Evolutionary conservation across 2,113 vertebrate species (phyloP).

Genomic region (Muntiacus muntjak): DNA sequence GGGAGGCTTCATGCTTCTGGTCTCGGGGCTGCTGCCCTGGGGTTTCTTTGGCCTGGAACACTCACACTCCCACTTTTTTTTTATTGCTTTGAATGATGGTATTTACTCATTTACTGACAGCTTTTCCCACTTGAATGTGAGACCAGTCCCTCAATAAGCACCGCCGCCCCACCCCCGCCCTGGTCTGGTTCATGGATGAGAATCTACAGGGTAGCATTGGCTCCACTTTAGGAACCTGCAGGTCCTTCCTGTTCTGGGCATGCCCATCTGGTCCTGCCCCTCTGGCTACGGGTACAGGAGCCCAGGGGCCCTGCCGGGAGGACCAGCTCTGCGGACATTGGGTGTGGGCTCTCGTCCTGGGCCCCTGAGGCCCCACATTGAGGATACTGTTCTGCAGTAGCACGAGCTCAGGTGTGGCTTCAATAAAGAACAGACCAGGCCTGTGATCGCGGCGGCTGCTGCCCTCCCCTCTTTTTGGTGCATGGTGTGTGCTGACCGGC

Average conservation of each 20-base stretch:
- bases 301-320: background rate
- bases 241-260: fast-evolving
- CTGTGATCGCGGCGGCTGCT: fast-evolving
- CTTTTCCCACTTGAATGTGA: background rate
- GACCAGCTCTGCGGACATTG: background rate
- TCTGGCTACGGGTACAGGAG: background rate
- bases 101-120: background rate
- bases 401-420: background rate
- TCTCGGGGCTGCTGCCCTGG: background rate
- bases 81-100: background rate
- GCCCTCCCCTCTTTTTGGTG: background rate
- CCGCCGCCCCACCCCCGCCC: fast-evolving
- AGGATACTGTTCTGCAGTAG: background rate
- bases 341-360: background rate
- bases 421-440: background rate
- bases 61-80: background rate
- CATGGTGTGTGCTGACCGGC: background rate
- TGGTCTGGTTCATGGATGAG: background rate
- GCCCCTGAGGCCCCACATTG: background rate
- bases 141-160: background rate
- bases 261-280: too few species aligned
- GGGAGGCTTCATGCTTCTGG: background rate
- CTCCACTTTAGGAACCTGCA: background rate
- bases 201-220: background rate
- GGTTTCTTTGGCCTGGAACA: background rate